phyloP scores from a whole-genome alignment of 2,888 invertebrate genomes.

The Calameuta filiformis region DNA sequence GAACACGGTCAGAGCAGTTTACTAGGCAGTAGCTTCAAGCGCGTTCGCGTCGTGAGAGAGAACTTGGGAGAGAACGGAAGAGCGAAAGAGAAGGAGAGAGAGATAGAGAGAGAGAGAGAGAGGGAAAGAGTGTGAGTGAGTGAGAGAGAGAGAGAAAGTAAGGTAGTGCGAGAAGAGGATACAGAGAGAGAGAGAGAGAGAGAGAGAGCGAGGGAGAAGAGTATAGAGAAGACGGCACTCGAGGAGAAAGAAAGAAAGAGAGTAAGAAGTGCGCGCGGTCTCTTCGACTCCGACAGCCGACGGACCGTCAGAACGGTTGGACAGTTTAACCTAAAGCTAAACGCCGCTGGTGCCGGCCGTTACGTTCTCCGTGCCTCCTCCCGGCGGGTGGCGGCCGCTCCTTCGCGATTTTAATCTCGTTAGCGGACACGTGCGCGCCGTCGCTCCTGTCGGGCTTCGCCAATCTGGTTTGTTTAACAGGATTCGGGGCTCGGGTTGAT shows the following conservation, averaged over 20 bases:
- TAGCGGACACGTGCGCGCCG: constrained; percentile 75
- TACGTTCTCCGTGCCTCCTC: constrained; percentile 75
- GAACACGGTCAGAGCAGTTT: constrained; percentile 25
- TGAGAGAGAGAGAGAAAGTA: constrained; percentile 3
- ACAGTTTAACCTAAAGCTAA: constrained; percentile 37
- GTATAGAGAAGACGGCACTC: constrained; percentile 13
- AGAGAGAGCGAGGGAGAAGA: constrained; percentile 5
- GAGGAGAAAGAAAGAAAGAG: constrained; percentile 15
- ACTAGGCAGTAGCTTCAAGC: constrained; percentile 28
- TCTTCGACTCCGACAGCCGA: constrained; percentile 7
- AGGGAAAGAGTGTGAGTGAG: constrained; percentile 18
- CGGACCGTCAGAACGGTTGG: constrained; percentile 5
- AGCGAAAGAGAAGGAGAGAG: constrained; percentile 15
- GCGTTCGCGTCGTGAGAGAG: constrained; percentile 26
- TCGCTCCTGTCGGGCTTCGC: constrained; percentile 75
- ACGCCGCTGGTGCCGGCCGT: constrained; percentile 49
- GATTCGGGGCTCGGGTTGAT: constrained; percentile 69
- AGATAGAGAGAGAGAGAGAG: constrained; percentile 13
- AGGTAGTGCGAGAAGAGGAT: constrained; percentile 7
- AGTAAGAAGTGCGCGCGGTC: constrained; percentile 9
- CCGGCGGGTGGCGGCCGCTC: constrained; percentile 64
- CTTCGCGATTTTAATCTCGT: constrained; percentile 76
- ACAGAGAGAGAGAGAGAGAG: background rate
- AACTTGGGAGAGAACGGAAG: constrained; percentile 17
- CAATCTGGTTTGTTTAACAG: constrained; percentile 84